Base-by-base conservation (phyloP, 2,113 vertebrate species). In the Rhea americana region DNA sequence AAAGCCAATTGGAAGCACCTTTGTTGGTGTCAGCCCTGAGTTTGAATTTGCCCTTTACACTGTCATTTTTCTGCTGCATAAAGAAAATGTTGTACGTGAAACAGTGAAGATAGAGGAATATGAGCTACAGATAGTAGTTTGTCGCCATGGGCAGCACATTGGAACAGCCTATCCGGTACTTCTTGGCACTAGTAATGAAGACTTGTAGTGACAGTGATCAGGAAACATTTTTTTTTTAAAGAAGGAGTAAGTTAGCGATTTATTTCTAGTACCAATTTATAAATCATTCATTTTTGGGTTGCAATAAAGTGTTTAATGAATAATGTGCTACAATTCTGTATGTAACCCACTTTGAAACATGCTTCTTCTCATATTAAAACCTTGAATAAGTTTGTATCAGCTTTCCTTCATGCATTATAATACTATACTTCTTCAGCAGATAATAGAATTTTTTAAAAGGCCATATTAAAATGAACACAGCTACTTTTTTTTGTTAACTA, bases 11-110 rank as follows among this genome's bases (percentile, higher is more conserved):
- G 98, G 98, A 9, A 97, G 98, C 90, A 98, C 93, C 61, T 99
- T 99, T 59, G 98, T 99, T 5, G 98, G 98, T 1, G 98, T 98
- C 74, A 99, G 98, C 82, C 98, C 97, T 0, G 98, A 98, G 95
- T 98, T 99, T 1, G 98, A 99, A 82, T 96, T 99, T 20, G 98
- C 98, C 20, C 91, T 99, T 65, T 99, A 98, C 93, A 99, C 98
- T 15, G 56, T 99, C 37, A 48, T 98, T 95, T 99, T 99, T 97
- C 97, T 99, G 76, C 96, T 97, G 95, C 97, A 97, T 12, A 95
- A 91, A 22, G 98, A 98, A 76, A 98, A 90, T 83, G 93, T 94
- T 75, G 98, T 97, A 4, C 94, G 75, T 5, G 96, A 97, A 71
- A 85, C 88, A 45, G 98, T 98, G 83, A 98, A 97, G 45, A 96